Base-by-base conservation (phyloP, 1,140 invertebrate species). In the Lucilia sericata region DNA sequence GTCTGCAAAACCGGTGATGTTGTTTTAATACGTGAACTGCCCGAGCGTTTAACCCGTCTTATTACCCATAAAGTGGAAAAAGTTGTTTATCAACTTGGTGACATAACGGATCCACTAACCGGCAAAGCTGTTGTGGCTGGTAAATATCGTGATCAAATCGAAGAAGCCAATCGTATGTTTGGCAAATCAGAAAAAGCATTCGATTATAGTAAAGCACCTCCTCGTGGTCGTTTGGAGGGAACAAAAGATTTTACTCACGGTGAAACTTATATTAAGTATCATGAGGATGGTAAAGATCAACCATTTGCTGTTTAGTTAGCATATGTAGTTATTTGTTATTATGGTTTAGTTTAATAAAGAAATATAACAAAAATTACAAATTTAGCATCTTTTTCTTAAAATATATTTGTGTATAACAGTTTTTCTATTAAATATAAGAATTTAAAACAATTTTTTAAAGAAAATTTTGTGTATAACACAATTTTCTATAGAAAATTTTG, bases 81-180 rank as follows among this genome's bases (percentile, higher is more conserved):
- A 90, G 93, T 97, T 17, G 93, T 98, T 34, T 96, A 96, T 91
- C 95, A 95, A 21, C 92, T 95, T 85, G 97, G 97, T 85, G 96
- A 98, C 92, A 92, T 97, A 19, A 95, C 93, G 74, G 96, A 97
- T 92, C 96, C 96, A 49, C 91, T 97, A 30, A 96, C 95, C 85
- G 95, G 95, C 36, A 96, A 96, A 88, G 96, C 96, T 91, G 93
- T 95, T 83, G 93, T 95, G 2, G 94, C 92, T 74, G 93, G 92
- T 82, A 92, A 92, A 87, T 97, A 96, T 86, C 94, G 96, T 87
- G 95, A 96, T 55, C 93, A 96, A 84, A 93, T 96, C 75, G 94
- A 96, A 74, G 93, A 92, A 88, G 91, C 93, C 74, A 93, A 93
- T 86, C 91, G 95, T 90, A 84, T 96, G 1, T 97, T 94, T 92